Evolutionary conservation across 2,113 vertebrate genomes (phyloP).

Genomic region (Catharus bicknelli): DNA sequence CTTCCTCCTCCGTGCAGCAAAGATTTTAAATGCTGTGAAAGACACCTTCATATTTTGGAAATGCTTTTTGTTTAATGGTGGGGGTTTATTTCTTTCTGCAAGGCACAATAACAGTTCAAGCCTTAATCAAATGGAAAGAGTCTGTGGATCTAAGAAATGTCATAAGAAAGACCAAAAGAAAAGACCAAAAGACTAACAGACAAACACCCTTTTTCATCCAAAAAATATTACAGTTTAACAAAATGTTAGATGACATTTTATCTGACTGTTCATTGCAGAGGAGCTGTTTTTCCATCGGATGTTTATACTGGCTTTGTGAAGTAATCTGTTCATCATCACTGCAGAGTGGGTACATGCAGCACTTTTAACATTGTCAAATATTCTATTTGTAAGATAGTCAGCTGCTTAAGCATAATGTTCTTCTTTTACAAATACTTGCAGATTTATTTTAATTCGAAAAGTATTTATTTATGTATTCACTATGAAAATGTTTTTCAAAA

Average conservation of each 20-base stretch:
- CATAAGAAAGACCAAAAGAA: neutral
- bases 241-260: slow-evolving; percentile 17
- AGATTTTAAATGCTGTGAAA: slow-evolving; percentile 5
- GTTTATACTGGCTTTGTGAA: slow-evolving; percentile 7
- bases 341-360: neutral
- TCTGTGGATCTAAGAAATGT: neutral
- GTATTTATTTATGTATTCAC: neutral
- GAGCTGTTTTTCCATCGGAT: neutral
- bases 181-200: neutral
- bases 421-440: neutral
- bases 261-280: neutral
- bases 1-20: neutral
- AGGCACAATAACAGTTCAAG: neutral
- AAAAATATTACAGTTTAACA: neutral
- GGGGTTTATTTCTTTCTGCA: slow-evolving; percentile 6
- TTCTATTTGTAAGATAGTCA: neutral
- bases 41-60: neutral
- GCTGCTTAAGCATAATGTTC: neutral
- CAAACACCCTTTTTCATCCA: neutral
- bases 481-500: neutral
- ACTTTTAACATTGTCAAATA: neutral
- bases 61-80: neutral
- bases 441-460: neutral
- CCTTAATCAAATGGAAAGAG: neutral
- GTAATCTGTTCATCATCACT: neutral